Evolutionary conservation across 2,113 vertebrate species (phyloP), one percentile per base, ranked within the genome.

Genomic region (Raja brachyura): DNA sequence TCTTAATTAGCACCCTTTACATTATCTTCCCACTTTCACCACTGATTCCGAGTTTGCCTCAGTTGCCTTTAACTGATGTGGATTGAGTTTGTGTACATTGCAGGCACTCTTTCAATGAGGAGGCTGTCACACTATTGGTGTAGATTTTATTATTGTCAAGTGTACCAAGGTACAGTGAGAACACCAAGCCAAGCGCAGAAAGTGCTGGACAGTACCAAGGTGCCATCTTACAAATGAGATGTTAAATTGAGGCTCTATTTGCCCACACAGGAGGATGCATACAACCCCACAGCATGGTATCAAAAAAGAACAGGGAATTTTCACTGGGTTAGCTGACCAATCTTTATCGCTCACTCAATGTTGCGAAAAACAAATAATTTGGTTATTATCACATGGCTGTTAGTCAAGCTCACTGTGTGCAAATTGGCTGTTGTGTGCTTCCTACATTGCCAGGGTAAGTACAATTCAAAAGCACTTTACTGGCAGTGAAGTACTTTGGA

Each of bases 21-120:
- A 61, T 63, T 63, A 11, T 63, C 25, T 86, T 86, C 61, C 83
- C n/a, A 33, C 83, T 88, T 88, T 66, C 28, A 88, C 28, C 13
- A 66, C 8, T 14, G n/a, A 88, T 63, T 61, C 81, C 81, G 59
- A 54, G 3, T 85, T 85, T 85, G 56, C 54, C 59, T 4, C 59
- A 0, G 13, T n/a, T 63, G 59, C 59, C 59, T 66, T 63, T 88
- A 18, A 88, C 31, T 88, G 13, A 88, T 88, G 83, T 31, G 83
- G 83, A 88, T 88, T 88, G 83, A 88, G 59, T 61, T 86, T 61
- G 54, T 31, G 81, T 85, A 85, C 22, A 61, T 9, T 85, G n/a
- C 56, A 85, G 81, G 13, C 81, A 85, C 81, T n/a, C 56, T 79
- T 48, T 48, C 39, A 79, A 79, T 48, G 33, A 33, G 77, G 5